Evolutionary conservation across 1,140 invertebrate genomes (phyloP).

Genomic region (Portunus trituberculatus): DNA sequence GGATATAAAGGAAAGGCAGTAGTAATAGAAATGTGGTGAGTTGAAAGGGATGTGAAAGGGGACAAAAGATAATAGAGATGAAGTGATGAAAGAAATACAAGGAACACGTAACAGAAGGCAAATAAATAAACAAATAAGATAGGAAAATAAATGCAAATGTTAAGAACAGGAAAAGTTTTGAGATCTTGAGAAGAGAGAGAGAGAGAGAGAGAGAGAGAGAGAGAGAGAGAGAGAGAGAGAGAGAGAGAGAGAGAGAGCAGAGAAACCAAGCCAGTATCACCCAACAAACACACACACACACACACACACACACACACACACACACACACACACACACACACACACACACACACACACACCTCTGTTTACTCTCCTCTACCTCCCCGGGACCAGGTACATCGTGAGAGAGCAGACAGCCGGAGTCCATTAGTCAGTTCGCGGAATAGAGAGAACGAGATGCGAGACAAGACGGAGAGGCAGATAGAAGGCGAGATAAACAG

Average conservation of each 20-base stretch:
- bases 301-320: no score
- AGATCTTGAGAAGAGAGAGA: no score
- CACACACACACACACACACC: not conserved
- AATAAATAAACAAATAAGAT: not conserved
- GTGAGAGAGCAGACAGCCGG: slow-evolving; percentile 8
- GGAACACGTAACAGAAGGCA: not conserved
- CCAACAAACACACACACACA: not conserved
- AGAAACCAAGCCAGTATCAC: not conserved
- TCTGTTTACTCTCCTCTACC: not conserved
- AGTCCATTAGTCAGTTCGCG: slow-evolving; percentile 18
- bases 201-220: no score
- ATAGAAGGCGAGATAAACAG: slow-evolving; percentile 7
- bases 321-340: no score
- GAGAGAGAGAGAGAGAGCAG: not conserved
- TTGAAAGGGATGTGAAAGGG: not conserved
- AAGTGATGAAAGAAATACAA: not conserved
- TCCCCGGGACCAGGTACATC: not conserved
- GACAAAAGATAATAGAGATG: not conserved
- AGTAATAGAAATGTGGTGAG: not conserved
- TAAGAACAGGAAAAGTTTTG: not conserved
- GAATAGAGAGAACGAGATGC: slow-evolving; percentile 1
- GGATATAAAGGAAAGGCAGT: no score
- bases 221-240: no score
- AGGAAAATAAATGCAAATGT: not conserved
- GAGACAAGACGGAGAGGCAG: not conserved